Conservation (phyloP, 2,797 vertebrate genomes). For the Leptatherina wallacei region DNA sequence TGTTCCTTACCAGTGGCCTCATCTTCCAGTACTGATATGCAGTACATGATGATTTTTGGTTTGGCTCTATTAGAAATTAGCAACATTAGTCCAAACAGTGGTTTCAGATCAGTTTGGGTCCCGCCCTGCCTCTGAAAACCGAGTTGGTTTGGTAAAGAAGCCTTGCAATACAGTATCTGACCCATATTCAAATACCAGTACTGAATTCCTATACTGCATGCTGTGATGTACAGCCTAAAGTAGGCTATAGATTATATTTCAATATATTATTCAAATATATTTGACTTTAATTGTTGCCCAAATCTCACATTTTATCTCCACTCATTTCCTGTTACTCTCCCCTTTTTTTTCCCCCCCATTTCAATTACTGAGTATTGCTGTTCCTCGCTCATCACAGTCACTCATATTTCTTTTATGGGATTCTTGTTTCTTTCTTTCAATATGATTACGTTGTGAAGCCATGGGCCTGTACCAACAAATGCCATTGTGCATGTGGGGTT, state of each 20-base stretch:
- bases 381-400: constrained; percentile 23
- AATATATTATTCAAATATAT: no score
- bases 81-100: no score
- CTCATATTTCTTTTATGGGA: constrained; percentile 58
- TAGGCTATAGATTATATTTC: no score
- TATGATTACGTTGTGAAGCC: constrained; percentile 49
- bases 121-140: no score
- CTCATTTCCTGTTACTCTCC: constrained; percentile 26
- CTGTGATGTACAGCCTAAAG: no score
- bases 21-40: neutral
- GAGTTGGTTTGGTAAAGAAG: neutral
- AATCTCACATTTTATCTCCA: constrained; percentile 10
- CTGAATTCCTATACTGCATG: no score
- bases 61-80: no score
- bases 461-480: constrained; percentile 70
- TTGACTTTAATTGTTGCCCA: no score
- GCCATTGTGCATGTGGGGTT: constrained; percentile 66
- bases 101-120: no score
- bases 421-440: constrained; percentile 48
- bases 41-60: neutral
- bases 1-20: neutral
- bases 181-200: no score
- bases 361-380: constrained; percentile 24
- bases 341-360: constrained; percentile 13
- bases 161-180: neutral